phyloP scores from a whole-genome alignment of 2,888 invertebrate species.

The Cataglyphis rosenhaueri region DNA sequence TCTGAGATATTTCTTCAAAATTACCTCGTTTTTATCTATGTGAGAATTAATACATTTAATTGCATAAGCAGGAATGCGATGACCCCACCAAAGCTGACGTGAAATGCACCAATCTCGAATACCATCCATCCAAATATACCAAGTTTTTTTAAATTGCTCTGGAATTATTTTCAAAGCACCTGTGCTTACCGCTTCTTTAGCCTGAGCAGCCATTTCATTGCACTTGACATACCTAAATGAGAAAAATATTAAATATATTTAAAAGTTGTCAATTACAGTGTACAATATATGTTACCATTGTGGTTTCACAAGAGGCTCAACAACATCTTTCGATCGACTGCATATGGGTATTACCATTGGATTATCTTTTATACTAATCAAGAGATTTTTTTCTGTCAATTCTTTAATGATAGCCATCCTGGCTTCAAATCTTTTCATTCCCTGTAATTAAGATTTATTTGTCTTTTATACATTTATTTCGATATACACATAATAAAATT shows the following conservation, averaged over 20 bases:
- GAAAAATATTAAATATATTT: background rate
- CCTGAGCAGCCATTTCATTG: conserved; percentile 95
- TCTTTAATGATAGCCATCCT: conserved; percentile 92
- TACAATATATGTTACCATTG: conserved; percentile 91
- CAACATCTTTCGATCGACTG: conserved; percentile 98
- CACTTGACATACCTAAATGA: conserved; percentile 92
- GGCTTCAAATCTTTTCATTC: conserved; percentile 96
- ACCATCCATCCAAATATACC: conserved; percentile 98
- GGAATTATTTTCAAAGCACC: conserved; percentile 96
- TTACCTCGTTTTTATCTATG: conserved; percentile 50
- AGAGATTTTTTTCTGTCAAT: conserved; percentile 90
- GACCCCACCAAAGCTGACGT: conserved; percentile 99
- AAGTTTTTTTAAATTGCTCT: conserved; percentile 95
- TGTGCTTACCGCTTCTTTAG: conserved; percentile 91
- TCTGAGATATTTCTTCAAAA: conserved; percentile 8
- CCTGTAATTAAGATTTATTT: conserved; percentile 85
- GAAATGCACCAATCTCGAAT: conserved; percentile 99
- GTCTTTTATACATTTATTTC: conserved; percentile 17
- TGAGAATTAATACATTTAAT: conserved; percentile 87
- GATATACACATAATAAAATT: background rate
- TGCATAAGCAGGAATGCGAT: conserved; percentile 97
- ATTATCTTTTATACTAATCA: conserved; percentile 94
- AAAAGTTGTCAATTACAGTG: conserved; percentile 19
- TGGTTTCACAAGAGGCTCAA: conserved; percentile 97
- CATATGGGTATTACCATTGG: conserved; percentile 98